Conservation (phyloP, 1,140 invertebrate species). For the Hycleus cichorii region DNA sequence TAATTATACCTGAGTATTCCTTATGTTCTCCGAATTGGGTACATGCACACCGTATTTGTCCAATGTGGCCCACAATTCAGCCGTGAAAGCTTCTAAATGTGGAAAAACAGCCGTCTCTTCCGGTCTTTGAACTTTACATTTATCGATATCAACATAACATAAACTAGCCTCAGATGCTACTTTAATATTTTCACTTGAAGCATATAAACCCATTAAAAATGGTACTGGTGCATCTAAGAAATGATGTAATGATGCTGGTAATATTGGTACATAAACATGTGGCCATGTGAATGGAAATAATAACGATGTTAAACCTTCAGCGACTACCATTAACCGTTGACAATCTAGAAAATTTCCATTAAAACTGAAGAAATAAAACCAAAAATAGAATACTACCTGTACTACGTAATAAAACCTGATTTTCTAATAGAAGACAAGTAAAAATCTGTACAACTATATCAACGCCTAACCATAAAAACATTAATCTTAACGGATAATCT, state of each 20-base stretch:
- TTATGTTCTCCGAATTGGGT: slow-evolving; percentile 34
- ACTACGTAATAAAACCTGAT: slow-evolving; percentile 92
- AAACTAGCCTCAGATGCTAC: slow-evolving; percentile 72
- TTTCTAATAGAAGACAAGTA: slow-evolving; percentile 91
- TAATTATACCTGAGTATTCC: slow-evolving; percentile 31
- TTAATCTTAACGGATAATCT: slow-evolving; percentile 83
- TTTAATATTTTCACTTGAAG: slow-evolving; percentile 43
- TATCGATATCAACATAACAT: slow-evolving; percentile 95
- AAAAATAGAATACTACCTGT: slow-evolving; percentile 46
- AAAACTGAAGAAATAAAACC: slow-evolving; percentile 2
- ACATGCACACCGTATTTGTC: slow-evolving; percentile 61
- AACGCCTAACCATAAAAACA: slow-evolving; percentile 81
- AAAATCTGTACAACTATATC: slow-evolving; percentile 91
- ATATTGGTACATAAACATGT: slow-evolving; percentile 97
- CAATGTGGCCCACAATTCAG: slow-evolving; percentile 75
- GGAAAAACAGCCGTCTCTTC: slow-evolving; percentile 94
- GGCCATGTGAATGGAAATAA: slow-evolving; percentile 96
- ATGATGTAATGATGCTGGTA: slow-evolving; percentile 89
- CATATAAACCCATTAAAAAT: slow-evolving; percentile 87
- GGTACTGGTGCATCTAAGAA: slow-evolving; percentile 99
- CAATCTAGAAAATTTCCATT: slow-evolving; percentile 54
- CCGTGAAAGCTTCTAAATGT: slow-evolving; percentile 74
- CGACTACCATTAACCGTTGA: slow-evolving; percentile 92
- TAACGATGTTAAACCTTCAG: slow-evolving; percentile 85
- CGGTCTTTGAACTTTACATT: slow-evolving; percentile 81